Percentiles rank a stretch among this genome's conserved stretches.
Evolutionary conservation across 2,888 invertebrate species (phyloP).

Genomic region (Adineta ricciae): DNA sequence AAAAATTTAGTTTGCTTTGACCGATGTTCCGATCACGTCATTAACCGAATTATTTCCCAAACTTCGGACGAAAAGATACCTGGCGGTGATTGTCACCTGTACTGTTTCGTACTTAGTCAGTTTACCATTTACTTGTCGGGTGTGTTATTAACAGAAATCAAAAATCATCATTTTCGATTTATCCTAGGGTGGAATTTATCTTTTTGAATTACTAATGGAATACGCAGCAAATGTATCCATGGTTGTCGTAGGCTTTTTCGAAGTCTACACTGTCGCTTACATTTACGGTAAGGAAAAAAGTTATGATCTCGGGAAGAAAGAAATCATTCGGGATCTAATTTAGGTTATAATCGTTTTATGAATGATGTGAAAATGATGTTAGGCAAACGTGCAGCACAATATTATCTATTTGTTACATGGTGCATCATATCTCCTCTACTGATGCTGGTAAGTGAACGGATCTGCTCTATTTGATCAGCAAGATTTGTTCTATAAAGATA

Average conservation of each 20-base stretch:
- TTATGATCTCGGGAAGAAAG: no score
- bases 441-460: background rate
- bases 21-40: constrained; percentile 9
- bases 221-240: constrained; percentile 1
- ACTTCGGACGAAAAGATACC: background rate
- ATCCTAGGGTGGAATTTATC: background rate
- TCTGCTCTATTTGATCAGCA: no score
- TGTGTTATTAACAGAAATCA: background rate
- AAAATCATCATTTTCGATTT: background rate
- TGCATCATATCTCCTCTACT: background rate
- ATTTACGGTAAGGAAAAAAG: background rate
- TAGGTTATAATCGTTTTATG: constrained; percentile 5
- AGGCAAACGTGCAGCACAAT: background rate
- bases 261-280: background rate
- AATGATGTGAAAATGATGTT: constrained; percentile 14
- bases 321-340: no score
- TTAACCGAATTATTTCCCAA: background rate
- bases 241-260: background rate
- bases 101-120: background rate
- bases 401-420: constrained; percentile 4
- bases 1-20: background rate
- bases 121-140: constrained; percentile 8
- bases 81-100: background rate
- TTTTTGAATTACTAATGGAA: background rate
- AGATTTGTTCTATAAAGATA: background rate